These are phyloP conservation scores for Empidonax traillii DNA, from an alignment of 2,113 vertebrate species.

Conservation along the genomic window DNA sequence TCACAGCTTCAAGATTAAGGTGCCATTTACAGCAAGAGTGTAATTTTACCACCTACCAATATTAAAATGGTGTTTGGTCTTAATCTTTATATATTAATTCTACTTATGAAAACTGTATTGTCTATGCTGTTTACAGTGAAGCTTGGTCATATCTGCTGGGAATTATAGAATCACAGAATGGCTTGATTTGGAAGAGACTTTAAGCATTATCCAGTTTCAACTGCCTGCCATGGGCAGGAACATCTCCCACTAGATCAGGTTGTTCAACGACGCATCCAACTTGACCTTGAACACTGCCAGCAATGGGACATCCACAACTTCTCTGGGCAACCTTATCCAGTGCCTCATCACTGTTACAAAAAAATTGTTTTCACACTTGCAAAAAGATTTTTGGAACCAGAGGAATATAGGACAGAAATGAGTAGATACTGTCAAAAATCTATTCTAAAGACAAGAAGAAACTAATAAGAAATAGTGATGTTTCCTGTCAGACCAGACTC, in stretches of 20 bases:
- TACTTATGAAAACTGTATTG: not conserved
- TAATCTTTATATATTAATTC: not conserved
- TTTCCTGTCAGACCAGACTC: not conserved
- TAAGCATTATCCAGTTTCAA: not conserved
- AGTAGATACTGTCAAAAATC: not conserved
- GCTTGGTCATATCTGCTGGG: not conserved
- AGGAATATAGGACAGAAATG: not conserved
- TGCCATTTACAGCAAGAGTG: not conserved
- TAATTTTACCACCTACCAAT: not conserved
- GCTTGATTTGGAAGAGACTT: not conserved
- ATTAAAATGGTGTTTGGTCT: not conserved
- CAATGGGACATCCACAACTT: not conserved
- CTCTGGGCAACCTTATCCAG: not conserved
- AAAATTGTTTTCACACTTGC: not conserved
- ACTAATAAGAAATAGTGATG: not conserved
- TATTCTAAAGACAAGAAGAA: not conserved
- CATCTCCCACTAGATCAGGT: not conserved
- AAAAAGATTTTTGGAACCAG: not conserved
- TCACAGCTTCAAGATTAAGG: not conserved
- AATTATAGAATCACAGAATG: not conserved
- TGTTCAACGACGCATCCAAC: not conserved
- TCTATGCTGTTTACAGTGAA: not conserved
- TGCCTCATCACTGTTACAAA: not conserved
- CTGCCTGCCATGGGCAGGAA: not conserved
- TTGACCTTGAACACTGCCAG: not conserved